These are phyloP conservation scores for Stercorarius parasiticus DNA, from an alignment of 2,113 vertebrate species.

Conservation along the genomic window DNA sequence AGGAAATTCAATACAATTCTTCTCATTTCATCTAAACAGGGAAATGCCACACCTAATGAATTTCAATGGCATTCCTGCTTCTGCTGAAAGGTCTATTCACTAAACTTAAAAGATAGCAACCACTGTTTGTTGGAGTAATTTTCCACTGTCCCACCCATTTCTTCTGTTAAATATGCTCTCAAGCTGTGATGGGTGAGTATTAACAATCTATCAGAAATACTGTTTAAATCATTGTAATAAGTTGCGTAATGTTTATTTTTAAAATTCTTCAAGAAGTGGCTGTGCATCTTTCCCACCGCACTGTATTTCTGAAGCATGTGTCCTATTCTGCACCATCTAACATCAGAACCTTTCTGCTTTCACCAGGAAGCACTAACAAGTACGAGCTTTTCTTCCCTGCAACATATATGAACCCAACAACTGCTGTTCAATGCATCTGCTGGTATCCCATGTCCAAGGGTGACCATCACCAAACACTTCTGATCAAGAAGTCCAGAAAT, in stretches of 20 bases:
- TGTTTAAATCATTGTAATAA: background rate
- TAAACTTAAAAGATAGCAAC: background rate
- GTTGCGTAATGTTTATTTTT: background rate
- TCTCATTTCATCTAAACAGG: constrained; percentile 13
- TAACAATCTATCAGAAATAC: background rate
- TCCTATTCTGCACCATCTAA: background rate
- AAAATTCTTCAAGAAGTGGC: background rate
- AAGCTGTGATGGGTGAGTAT: background rate
- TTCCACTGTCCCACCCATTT: constrained; percentile 9
- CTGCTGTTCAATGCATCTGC: background rate
- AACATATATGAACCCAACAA: rapidly evolving
- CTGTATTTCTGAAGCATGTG: background rate
- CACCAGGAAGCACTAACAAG: background rate
- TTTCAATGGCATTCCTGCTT: constrained; percentile 26
- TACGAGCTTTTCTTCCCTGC: background rate
- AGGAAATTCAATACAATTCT: constrained; percentile 45
- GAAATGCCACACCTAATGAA: constrained; percentile 46
- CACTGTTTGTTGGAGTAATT: background rate
- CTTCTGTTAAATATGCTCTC: background rate
- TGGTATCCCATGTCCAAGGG: background rate
- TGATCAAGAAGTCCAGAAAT: background rate
- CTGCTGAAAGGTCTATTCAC: constrained; percentile 38
- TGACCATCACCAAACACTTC: background rate
- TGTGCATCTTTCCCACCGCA: background rate
- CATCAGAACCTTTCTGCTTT: background rate